Conservation (phyloP, 2,113 vertebrate species). For the Neotoma lepida region DNA sequence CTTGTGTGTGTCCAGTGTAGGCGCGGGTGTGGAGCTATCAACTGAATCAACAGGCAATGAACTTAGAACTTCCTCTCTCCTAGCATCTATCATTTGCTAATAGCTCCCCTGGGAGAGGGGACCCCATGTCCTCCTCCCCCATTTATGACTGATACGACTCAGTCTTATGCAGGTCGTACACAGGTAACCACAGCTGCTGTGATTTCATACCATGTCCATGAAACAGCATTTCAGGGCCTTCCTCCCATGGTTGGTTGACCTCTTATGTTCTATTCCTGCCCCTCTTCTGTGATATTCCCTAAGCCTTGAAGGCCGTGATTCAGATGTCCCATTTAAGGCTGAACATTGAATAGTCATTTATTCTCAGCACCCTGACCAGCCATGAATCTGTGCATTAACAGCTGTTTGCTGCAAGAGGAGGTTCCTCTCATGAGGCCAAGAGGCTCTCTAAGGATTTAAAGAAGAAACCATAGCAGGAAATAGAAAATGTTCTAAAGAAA, state of each 20-base stretch:
- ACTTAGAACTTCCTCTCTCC: background rate
- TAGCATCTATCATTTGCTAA: background rate
- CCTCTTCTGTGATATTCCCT: background rate
- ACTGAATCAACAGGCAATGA: background rate
- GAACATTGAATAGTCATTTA: background rate
- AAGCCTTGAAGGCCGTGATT: no score
- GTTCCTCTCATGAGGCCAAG: background rate
- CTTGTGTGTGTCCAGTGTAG: background rate
- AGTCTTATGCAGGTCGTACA: background rate
- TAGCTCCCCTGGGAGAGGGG: background rate
- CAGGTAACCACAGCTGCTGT: background rate
- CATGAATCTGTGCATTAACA: background rate
- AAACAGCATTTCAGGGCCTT: background rate
- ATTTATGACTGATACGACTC: background rate
- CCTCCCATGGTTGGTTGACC: background rate
- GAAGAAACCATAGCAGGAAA: slow-evolving; percentile 16
- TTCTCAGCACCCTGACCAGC: background rate
- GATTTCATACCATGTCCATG: background rate
- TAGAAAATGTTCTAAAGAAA: slow-evolving; percentile 36
- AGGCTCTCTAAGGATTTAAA: background rate
- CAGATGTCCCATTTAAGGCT: background rate
- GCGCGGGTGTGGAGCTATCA: background rate
- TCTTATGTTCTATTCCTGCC: background rate
- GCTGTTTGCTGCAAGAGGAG: background rate
- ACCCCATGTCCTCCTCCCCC: no score